Base-by-base conservation (phyloP, 1,140 invertebrate species). In the Orussus abietinus region DNA sequence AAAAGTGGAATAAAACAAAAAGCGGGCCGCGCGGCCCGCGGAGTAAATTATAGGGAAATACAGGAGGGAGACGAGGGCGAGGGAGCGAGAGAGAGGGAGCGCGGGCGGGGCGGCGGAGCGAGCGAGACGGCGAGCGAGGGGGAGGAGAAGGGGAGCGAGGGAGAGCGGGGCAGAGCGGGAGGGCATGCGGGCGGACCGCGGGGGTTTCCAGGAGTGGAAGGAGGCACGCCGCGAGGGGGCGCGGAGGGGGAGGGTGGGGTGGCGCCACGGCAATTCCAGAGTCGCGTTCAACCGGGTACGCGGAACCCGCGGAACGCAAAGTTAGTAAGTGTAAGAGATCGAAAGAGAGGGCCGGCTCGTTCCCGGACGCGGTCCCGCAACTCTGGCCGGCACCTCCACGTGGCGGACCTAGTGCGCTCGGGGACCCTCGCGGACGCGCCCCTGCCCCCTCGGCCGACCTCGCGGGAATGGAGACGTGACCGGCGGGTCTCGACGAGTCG, bases 181-280 rank as follows among this genome's bases (percentile, higher is more conserved):
- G 7, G 21, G 15, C 25, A 22, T 38, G 28, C 17, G 39, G 18
- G 35, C 41, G 43, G 47, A 45, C 56, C 51, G 57, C 57, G 65
- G 64, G 67, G 63, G n/a, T n/a, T n/a, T n/a, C n/a, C n/a, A n/a
- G n/a, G n/a, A n/a, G n/a, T n/a, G 37, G 34, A 25, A 34, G 31
- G 42, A 40, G 43, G 36, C 20, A 18, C 11, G 20, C 20, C 20
- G 26, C n/a, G 14, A 32, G 10, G 25, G 7, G 21, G 15, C 25
- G 26, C 39, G 28, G 20, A 42, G 18, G 35, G 42, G 43, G 47
- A 45, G 57, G 53, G 57, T 56, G 65, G 64, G 67, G 63, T 70
- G 68, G 69, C 67, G 69, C 69, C 66, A 70, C 63, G 45, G 61
- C 62, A 62, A 69, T 68, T 68, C 59, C 66, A 64, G 59, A 63